Percentiles rank a stretch among this genome's conserved stretches.
Conservation (phyloP, 2,113 vertebrate species). For the Pygathrix nemaeus region DNA sequence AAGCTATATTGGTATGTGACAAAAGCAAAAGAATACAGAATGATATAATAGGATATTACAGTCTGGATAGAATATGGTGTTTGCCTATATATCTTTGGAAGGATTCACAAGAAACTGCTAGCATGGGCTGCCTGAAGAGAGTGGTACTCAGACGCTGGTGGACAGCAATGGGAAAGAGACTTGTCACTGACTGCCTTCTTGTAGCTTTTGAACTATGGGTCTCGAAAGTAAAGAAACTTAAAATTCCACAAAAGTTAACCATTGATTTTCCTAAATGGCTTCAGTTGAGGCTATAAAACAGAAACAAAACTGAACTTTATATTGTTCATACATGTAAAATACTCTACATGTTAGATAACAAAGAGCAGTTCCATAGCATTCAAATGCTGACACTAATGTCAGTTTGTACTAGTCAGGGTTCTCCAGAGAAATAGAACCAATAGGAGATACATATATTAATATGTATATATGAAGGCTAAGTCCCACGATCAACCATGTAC, state of each 20-base stretch:
- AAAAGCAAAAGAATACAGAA: neutral
- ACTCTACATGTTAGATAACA: neutral
- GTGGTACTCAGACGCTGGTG: neutral
- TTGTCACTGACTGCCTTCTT: neutral
- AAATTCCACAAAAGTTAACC: neutral
- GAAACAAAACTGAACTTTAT: neutral
- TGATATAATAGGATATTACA: neutral
- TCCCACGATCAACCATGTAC: neutral
- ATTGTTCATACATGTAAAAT: neutral
- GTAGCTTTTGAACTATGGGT: neutral
- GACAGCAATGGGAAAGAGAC: neutral
- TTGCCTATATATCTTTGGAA: neutral
- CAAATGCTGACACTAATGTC: neutral
- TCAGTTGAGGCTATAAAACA: neutral
- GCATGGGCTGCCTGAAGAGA: neutral
- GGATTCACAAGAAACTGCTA: neutral
- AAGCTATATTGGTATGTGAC: neutral
- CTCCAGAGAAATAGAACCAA: neutral
- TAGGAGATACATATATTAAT: neutral
- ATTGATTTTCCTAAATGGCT: neutral
- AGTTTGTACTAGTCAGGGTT: neutral
- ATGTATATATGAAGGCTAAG: neutral
- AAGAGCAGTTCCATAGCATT: neutral
- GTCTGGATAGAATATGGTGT: neutral
- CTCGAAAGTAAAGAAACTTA: neutral